These are phyloP conservation scores for Galaxea fascicularis DNA, from an alignment of 92 coral and sea anemone genomes.

Conservation along the genomic window DNA sequence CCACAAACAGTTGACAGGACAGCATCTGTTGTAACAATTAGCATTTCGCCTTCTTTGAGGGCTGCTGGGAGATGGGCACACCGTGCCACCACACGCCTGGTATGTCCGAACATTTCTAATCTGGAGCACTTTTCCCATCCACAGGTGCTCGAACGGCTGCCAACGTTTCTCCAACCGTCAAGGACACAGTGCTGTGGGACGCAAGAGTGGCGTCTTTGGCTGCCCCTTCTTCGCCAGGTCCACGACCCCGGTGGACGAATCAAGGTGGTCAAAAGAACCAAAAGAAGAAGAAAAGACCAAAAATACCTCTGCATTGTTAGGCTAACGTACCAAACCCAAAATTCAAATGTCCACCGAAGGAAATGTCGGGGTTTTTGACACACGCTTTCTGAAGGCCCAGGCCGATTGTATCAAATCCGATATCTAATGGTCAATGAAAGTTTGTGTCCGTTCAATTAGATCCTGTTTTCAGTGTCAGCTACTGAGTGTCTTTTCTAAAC, in stretches of 20 bases:
- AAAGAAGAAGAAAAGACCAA: neutral
- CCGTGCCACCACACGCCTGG: conserved; percentile 34
- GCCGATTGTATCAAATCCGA: too few relatives aligned
- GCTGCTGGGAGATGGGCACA: conserved; percentile 18
- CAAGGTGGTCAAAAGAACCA: neutral
- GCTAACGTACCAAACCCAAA: too few relatives aligned
- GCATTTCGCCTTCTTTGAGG: neutral
- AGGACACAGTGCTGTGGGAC: neutral
- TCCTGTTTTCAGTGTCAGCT: too few relatives aligned
- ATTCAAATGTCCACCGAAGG: too few relatives aligned
- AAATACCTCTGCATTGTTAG: neutral
- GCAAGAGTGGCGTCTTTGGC: conserved; percentile 9
- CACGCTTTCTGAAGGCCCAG: too few relatives aligned
- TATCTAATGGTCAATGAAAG: too few relatives aligned
- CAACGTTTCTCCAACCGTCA: neutral
- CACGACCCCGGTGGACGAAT: neutral
- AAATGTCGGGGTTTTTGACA: too few relatives aligned
- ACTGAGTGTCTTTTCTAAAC: too few relatives aligned
- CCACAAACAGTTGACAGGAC: conserved; percentile 59
- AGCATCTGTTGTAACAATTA: conserved; percentile 50
- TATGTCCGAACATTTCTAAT: neutral
- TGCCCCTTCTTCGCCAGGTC: conserved; percentile 1
- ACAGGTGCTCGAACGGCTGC: conserved; percentile 42
- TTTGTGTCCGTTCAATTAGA: too few relatives aligned
- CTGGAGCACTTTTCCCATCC: conserved; percentile 21